Conservation (phyloP, 2,797 vertebrate species). For the Oceanodroma leucorhoa region DNA sequence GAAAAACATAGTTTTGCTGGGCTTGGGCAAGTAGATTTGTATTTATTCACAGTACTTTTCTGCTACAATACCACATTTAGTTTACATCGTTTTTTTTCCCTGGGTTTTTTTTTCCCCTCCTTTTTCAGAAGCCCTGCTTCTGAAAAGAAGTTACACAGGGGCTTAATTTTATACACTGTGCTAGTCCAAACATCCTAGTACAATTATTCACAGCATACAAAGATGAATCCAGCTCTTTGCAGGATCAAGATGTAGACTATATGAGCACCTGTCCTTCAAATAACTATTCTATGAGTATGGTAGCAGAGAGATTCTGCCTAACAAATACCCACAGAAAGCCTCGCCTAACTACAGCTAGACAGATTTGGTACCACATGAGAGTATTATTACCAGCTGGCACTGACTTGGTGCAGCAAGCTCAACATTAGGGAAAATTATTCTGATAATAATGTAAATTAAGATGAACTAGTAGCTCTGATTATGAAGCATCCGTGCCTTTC, state of each 20-base stretch:
- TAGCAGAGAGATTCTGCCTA: neutral
- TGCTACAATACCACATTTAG: neutral
- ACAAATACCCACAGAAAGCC: neutral
- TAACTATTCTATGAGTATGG: neutral
- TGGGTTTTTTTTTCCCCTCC: rapidly evolving
- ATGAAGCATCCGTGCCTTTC: neutral
- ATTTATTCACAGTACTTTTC: neutral
- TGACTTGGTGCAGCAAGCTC: neutral
- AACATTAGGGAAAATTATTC: neutral
- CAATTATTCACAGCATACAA: neutral
- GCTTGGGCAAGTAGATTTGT: neutral
- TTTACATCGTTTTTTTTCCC: neutral
- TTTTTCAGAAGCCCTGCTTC: neutral
- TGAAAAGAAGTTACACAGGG: neutral
- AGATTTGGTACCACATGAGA: rapidly evolving
- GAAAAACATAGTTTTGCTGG: neutral
- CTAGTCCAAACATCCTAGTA: neutral
- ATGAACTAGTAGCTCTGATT: neutral
- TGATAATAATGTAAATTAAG: neutral
- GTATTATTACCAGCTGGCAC: neutral
- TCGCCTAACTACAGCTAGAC: rapidly evolving
- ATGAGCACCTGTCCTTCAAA: neutral
- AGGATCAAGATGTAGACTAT: neutral
- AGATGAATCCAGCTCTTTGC: neutral
- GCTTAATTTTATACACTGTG: neutral